Base-by-base conservation (phyloP, 1,140 invertebrate genomes). In the Sarcophaga peregrina region DNA sequence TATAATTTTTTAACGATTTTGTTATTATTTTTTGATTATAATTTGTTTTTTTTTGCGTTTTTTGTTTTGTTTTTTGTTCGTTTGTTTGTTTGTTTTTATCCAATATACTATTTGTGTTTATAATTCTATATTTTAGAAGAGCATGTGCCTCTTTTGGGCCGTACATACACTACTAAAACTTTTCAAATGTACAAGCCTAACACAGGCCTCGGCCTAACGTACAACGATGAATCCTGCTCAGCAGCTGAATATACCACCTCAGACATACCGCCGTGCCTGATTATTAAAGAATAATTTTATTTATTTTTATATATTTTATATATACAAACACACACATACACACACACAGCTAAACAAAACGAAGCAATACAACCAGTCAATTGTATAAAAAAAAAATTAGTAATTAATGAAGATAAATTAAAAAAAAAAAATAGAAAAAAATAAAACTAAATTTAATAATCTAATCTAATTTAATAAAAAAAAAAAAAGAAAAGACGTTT, bases 91-190 rank as follows among this genome's bases (percentile, higher is more conserved):
- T 84, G 83, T 83, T 74, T 78, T 84, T 84, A 82, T 80, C 58
- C 78, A 85, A 58, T 58, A 68, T 68, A 25, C 62, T 68, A 68
- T 68, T 84, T 84, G 81, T 87, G 86, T 85, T 83, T 80, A 85
- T 87, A 86, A 85, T 87, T 91, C 89, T 90, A 87, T 37, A 52
- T 89, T 90, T 88, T 92, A 93, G 92, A 92, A 90, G 92, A 93
- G 91, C 92, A 93, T 92, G 92, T 92, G 89, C 92, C 92, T 87
- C 91, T 93, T 91, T 92, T 93, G 86, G 90, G 89, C 87, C 89
- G 89, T 87, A 89, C 88, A 87, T 91, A 89, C 82, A 90, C 87
- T 73, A 87, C 89, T 90, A 91, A 91, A 85, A 86, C 88, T 87
- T 82, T 86, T 87, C 85, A 84, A 84, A 84, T 86, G 85, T 85